Conservation (phyloP, 2,113 vertebrate genomes). For the Columba janthina region DNA sequence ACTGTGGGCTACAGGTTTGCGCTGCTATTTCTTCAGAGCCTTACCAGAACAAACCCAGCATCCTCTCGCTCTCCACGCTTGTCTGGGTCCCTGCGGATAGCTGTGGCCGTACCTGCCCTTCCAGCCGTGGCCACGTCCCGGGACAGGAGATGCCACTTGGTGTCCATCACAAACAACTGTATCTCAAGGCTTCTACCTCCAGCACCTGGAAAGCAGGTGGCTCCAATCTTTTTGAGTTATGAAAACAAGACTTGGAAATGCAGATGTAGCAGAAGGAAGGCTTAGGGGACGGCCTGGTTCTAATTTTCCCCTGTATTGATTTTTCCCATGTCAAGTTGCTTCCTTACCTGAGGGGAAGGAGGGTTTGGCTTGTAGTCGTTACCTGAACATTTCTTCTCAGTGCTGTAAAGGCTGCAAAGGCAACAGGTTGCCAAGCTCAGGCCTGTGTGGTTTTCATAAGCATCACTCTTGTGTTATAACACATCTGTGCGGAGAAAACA, state of each 20-base stretch:
- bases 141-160: neutral
- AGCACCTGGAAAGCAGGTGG: neutral
- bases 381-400: too few species aligned
- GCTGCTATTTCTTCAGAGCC: neutral
- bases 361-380: neutral
- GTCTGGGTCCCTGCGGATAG: neutral
- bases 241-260: neutral
- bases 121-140: accelerated
- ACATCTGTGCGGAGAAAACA: accelerated
- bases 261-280: neutral
- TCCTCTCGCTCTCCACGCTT: neutral
- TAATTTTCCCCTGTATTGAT: neutral
- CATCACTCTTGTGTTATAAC: neutral
- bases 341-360: neutral
- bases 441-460: neutral
- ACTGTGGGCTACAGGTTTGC: neutral
- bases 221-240: neutral
- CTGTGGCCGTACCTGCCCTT: neutral
- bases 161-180: neutral
- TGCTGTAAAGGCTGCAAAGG: neutral
- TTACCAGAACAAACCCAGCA: neutral
- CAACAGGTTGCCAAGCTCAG: neutral
- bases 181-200: neutral
- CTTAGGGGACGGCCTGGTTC: neutral
- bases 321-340: neutral